phyloP scores from a whole-genome alignment of 2,797 vertebrate genomes.

The Buceros bicornis region DNA sequence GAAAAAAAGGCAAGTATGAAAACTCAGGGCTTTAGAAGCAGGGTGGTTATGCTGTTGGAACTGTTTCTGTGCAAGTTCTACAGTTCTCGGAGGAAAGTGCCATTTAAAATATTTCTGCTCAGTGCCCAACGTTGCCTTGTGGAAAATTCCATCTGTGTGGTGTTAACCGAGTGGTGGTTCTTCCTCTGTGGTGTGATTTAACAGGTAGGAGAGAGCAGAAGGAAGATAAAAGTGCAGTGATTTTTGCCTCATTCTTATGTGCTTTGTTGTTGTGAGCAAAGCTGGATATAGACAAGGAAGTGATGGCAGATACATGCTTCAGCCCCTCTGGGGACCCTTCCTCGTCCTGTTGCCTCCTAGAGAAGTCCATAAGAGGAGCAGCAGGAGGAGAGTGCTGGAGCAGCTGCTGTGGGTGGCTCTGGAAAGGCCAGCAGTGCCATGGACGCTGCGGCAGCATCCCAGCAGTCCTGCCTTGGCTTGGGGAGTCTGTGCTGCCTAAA shows the following conservation, averaged over 20 bases:
- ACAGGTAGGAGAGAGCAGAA: neutral
- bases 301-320: neutral
- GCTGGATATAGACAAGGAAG: neutral
- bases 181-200: neutral
- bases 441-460: rapidly evolving
- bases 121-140: neutral
- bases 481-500: neutral
- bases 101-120: neutral
- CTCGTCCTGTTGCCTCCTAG: neutral
- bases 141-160: neutral
- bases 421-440: neutral
- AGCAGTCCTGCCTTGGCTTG: neutral
- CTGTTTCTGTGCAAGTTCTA: neutral
- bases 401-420: neutral
- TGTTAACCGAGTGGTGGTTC: neutral
- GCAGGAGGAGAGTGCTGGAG: neutral
- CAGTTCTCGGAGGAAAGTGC: neutral
- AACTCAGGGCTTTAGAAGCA: neutral
- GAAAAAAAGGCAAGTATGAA: neutral
- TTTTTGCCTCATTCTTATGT: neutral
- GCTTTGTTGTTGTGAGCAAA: neutral
- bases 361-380: neutral
- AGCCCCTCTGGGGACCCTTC: neutral
- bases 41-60: neutral
- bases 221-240: neutral